Base-by-base conservation (phyloP, 1,140 invertebrate species). In the Drosophila subobscura region DNA sequence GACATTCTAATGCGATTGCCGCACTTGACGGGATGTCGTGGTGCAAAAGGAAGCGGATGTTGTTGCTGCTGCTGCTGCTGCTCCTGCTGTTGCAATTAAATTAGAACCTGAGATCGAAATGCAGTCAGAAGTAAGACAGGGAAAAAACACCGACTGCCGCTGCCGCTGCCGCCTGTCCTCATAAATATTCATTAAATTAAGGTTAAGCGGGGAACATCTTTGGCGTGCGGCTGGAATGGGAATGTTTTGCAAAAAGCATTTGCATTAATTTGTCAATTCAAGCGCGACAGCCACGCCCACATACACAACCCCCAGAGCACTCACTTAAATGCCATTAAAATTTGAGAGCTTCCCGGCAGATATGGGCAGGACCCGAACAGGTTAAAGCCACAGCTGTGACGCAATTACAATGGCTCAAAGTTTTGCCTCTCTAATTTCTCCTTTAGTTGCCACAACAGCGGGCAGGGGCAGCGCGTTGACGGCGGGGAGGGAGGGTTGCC, bases 181-280 rank as follows among this genome's bases (percentile, higher is more conserved):
- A 86, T 86, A 86, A 86, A 86, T 86, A 86, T 86, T 86, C 83
- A 86, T 86, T 81, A 61, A 72, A 77, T 72, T 74, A 46, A 50
- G 58, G 29, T 47, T 29, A 67, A 81, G 64, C 71, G 46, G 65
- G 66, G 75, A 49, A 49, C 54, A 45, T 58, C 33, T 49, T 33
- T 16, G 46, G 20, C 40, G 51, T 33, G 54, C 33, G 72, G 12
- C n/a, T 33, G 52, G 16, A 20, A 14, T 51, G 37, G 16, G 45
- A 54, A 49, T 67, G 57, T 73, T 77, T 61, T 65, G n/a, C 67
- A 16, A 4, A 58, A 59, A 55, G 60, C 59, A 88, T 83, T 83
- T 88, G 84, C 83, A 88, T 88, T 88, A 88, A 88, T 88, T 88
- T 88, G 79, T 88, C 89, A 89, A 88, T 89, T 83, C 83, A 88